phyloP scores from a whole-genome alignment of 2,113 vertebrate genomes.

The Hippocampus mohnikei region DNA sequence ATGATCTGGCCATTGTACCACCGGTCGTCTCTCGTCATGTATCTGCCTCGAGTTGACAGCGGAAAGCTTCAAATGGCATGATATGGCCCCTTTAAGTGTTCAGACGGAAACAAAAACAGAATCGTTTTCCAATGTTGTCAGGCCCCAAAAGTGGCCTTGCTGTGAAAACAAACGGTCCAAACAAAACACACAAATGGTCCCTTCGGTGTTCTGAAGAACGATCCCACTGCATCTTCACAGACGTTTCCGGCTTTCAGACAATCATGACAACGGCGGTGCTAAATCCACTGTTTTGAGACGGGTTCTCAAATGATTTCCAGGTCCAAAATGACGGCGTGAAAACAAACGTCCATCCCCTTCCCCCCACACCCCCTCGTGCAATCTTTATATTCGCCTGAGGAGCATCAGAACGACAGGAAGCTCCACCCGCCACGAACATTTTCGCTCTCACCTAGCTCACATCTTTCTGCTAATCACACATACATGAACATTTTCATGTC shows the following conservation, averaged over 20 bases:
- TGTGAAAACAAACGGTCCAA: neutral
- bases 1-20: no score
- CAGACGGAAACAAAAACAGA: neutral
- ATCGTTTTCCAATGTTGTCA: neutral
- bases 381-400: slow-evolving; percentile 13
- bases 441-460: slow-evolving; percentile 32
- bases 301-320: neutral
- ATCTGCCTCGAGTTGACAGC: no score
- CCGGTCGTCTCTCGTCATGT: no score
- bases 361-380: neutral
- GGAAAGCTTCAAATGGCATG: no score
- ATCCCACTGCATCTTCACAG: neutral
- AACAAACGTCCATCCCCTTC: neutral
- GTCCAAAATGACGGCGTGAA: neutral
- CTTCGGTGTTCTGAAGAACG: neutral
- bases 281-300: no score
- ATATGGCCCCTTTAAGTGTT: no score
- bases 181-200: neutral
- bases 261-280: no score
- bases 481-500: neutral
- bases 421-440: slow-evolving; percentile 41
- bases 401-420: slow-evolving; percentile 51
- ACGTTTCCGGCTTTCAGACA: no score
- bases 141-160: neutral
- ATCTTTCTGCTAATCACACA: neutral